A percentile compares a stretch with the other conserved stretches of the same genome.
These are phyloP conservation scores for Azorinus chamasolen DNA, from an alignment of 2,888 invertebrate genomes.

Conservation along the genomic window DNA sequence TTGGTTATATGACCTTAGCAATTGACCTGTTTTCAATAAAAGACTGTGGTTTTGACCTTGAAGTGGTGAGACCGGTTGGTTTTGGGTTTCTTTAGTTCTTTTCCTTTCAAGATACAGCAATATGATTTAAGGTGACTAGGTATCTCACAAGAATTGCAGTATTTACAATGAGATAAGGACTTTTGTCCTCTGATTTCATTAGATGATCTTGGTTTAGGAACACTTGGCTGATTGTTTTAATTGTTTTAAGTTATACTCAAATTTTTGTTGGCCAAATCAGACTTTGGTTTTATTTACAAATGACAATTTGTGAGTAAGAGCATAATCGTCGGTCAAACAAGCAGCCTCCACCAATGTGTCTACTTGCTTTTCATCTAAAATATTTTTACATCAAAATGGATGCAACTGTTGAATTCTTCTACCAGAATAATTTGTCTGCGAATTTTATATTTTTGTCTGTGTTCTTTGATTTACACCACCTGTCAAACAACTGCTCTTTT, in stretches of 20 bases:
- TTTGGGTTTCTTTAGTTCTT: not conserved
- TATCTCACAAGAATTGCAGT: conserved; percentile 39
- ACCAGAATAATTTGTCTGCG: conserved; percentile 30
- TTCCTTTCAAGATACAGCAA: conserved; percentile 30
- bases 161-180: conserved; percentile 3
- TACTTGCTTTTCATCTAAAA: conserved; percentile 33
- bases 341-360: too few relatives aligned
- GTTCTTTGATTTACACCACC: conserved; percentile 9
- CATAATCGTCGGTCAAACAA: conserved; percentile 32
- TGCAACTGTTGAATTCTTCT: conserved; percentile 48
- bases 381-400: conserved; percentile 18
- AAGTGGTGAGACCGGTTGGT: too few relatives aligned
- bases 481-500: too few relatives aligned
- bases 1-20: not conserved
- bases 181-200: conserved; percentile 14
- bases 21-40: conserved; percentile 14
- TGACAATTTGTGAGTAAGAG: too few relatives aligned
- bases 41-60: conserved; percentile 15
- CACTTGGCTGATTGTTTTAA: not conserved
- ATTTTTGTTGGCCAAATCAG: not conserved
- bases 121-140: conserved; percentile 33
- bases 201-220: conserved; percentile 3
- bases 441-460: conserved; percentile 18
- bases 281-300: conserved; percentile 25
- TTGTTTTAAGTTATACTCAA: not conserved